phyloP scores from a whole-genome alignment of 1,140 invertebrate genomes.

The Megalonaias nervosa region DNA sequence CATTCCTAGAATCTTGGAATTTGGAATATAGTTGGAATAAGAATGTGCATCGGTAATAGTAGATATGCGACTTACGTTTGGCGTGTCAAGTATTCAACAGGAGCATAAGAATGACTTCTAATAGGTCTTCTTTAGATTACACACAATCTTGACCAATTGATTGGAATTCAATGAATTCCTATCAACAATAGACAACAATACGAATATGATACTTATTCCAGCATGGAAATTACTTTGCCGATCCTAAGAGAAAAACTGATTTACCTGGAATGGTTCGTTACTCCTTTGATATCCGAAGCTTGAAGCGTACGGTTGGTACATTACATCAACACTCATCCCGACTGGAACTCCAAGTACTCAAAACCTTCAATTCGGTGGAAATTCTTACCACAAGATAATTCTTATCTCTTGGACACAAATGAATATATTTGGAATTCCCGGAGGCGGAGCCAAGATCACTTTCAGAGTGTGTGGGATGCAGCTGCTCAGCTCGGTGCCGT shows the following conservation, averaged over 20 bases:
- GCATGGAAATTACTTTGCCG: constrained; percentile 21
- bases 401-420: constrained; percentile 24
- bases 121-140: neutral
- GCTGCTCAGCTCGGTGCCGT: no score
- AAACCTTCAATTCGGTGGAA: constrained; percentile 33
- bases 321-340: constrained; percentile 37
- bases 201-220: constrained; percentile 27
- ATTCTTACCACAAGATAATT: constrained; percentile 39
- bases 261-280: constrained; percentile 39
- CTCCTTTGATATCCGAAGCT: constrained; percentile 42
- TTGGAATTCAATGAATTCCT: constrained; percentile 29
- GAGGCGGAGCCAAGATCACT: neutral
- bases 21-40: neutral
- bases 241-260: constrained; percentile 32
- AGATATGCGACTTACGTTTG: neutral
- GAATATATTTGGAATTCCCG: constrained; percentile 33
- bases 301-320: constrained; percentile 34
- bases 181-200: constrained; percentile 15
- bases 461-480: no score
- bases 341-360: constrained; percentile 28
- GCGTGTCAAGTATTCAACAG: neutral
- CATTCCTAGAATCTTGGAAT: neutral
- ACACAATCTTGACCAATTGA: constrained; percentile 29
- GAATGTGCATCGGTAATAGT: neutral
- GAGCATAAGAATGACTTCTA: neutral